Evolutionary conservation across 2,113 vertebrate genomes (phyloP), one percentile per base, ranked within the genome.

Genomic region (Sander lucioperca): DNA sequence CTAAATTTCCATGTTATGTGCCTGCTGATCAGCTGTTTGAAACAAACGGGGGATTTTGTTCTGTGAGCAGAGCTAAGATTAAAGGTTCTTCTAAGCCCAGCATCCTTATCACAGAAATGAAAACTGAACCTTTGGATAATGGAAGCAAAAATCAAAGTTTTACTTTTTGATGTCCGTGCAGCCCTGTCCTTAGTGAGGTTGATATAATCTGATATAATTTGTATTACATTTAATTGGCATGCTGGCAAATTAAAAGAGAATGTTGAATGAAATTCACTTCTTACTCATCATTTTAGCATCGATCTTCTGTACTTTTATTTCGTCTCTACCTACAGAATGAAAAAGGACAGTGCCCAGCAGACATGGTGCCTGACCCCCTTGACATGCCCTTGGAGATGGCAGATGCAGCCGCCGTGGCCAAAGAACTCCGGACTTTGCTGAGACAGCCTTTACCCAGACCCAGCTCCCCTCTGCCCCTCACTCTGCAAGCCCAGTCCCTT

Each of bases 361-460:
- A 99, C 4, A 97, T 98, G 63, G 97, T 99, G 30, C 97, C 98
- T 0, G 97, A 99, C 80, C 97, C 98, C 0, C 94, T 98, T 2
- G 97, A 99, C 77, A 99, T 99, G 97, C 96, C 97, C 0, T 78
- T 98, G 80, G 98, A 99, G 80, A 99, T 99, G 97, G 96, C 97
- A 0, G 98, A 99, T 4, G 97, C 97, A 0, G 97, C 98, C 0
- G 96, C 96, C 0, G 94, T 96, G 19, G 98, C 98, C 16, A 98
- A 98, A 87, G 97, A 97, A 82, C 95, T 99, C 72, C 95, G 95
- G 67, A 91, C 95, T 87, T 91, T 98, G 86, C 85, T 99, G 63
- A 89, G 96, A 27, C 96, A 95, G 27, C 96, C 96, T 0, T 89
- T 96, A 43, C 97, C 98, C 66, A 92, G 96, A 75, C 91, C 95